Base-by-base conservation (phyloP, 1,140 invertebrate genomes). In the Pinna nobilis region DNA sequence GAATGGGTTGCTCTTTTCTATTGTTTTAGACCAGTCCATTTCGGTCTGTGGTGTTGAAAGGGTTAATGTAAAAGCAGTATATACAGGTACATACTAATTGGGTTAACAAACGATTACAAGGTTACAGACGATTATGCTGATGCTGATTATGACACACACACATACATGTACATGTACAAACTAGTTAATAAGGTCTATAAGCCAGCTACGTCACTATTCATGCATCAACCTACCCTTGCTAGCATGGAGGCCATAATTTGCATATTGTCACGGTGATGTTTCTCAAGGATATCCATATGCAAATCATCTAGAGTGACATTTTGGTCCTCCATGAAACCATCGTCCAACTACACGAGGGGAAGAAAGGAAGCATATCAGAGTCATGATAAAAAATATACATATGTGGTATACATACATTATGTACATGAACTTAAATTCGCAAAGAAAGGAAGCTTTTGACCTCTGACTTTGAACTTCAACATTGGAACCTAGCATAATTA, bases 241-340 rank as follows among this genome's bases (percentile, higher is more conserved):
- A 86, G 71, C 81, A 86, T 84, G 60, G 77, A 80, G 9, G 83
- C 80, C 82, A 85, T 86, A 60, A 85, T 86, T 70, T 84, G 81
- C 82, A 86, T 84, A 78, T 87, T 86, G 74, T 85, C 83, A 78
- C 84, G 85, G 77, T 88, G 86, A 79, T 86, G 83, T 64, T 86
- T 81, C 69, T 88, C 86, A 32, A 88, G 74, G 44, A 88, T 81
- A 66, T 86, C 84, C 82, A 87, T 84, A 60, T 84, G 83, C 20
- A 86, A 80, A 60, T 85, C 84, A 75, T 88, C 87, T 44, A 87
- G 72, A n/a, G 82, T 77, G 53, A 82, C 69, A 73, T 85, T 83
- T 47, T 85, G 80, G 55, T 87, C 87, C 13, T 88, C 87, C 81
- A 88, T 84, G 72, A 87, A 88, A 4, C 85, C 87, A 81, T 88